phyloP scores from a whole-genome alignment of 2,888 invertebrate genomes.

The Hydrotaea cyrtoneurina region DNA sequence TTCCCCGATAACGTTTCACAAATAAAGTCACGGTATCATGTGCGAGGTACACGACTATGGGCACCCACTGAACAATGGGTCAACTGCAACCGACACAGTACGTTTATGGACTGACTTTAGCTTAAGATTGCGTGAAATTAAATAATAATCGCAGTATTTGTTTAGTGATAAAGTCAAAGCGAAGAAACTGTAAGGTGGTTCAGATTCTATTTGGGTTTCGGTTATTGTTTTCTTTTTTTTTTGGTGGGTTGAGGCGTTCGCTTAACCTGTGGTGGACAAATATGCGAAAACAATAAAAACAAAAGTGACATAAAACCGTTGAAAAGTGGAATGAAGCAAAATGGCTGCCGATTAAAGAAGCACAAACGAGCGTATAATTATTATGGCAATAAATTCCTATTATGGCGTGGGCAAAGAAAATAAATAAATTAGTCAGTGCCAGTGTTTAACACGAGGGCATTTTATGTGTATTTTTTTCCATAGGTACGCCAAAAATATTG shows the following conservation, averaged over 20 bases:
- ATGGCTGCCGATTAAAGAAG: slow-evolving; percentile 5
- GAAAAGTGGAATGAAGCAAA: slow-evolving; percentile 16
- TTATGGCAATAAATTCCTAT: neutral
- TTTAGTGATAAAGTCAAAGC: slow-evolving; percentile 33
- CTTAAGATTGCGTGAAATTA: slow-evolving; percentile 47
- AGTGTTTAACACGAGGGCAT: no score
- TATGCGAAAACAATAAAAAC: slow-evolving; percentile 1
- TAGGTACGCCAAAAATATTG: no score
- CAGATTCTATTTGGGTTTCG: neutral
- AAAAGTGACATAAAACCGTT: neutral
- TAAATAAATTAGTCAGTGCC: no score
- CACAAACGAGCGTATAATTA: slow-evolving; percentile 7
- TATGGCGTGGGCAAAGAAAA: neutral
- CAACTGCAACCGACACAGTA: neutral
- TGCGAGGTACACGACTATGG: neutral
- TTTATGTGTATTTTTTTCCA: no score
- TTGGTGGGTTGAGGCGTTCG: no score
- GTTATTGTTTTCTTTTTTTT: no score
- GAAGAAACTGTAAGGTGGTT: slow-evolving; percentile 31
- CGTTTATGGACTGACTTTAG: slow-evolving; percentile 48
- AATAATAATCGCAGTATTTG: slow-evolving; percentile 23
- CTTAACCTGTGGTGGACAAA: neutral
- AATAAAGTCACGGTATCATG: neutral
- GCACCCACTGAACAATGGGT: neutral
- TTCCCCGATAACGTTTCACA: slow-evolving; percentile 1